These are phyloP conservation scores for Notothenia coriiceps DNA, from an alignment of 2,113 vertebrate genomes.

Conservation along the genomic window DNA sequence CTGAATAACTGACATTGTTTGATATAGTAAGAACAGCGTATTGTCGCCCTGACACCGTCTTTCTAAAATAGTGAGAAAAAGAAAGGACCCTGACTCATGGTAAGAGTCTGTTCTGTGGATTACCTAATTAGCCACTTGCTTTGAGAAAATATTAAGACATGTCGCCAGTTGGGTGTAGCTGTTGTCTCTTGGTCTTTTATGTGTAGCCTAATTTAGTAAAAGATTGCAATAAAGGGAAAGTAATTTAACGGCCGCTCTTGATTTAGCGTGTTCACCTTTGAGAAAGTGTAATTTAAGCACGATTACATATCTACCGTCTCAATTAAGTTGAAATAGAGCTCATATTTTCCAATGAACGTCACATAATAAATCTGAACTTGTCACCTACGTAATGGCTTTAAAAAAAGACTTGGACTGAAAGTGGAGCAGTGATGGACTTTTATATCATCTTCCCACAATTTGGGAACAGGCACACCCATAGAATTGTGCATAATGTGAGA, in stretches of 20 bases:
- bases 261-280: constrained; percentile 58
- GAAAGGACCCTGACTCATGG: constrained; percentile 42
- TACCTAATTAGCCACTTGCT: constrained; percentile 50
- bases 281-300: constrained; percentile 43
- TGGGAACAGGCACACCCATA: constrained; percentile 63
- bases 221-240: constrained; percentile 12
- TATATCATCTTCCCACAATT: constrained; percentile 60
- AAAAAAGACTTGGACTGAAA: constrained; percentile 48
- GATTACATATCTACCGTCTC: constrained; percentile 56
- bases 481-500: constrained; percentile 72
- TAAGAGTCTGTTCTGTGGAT: constrained; percentile 22
- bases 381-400: constrained; percentile 46
- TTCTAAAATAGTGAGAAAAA: constrained; percentile 53
- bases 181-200: background rate
- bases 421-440: constrained; percentile 37
- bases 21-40: constrained; percentile 24
- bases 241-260: constrained; percentile 41
- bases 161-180: constrained; percentile 16
- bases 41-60: constrained; percentile 43
- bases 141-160: constrained; percentile 44
- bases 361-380: constrained; percentile 49
- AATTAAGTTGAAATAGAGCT: constrained; percentile 65
- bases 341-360: constrained; percentile 53
- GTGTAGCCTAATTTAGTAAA: constrained; percentile 27
- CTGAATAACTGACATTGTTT: background rate